Conservation (phyloP, 2,797 vertebrate species). For the Huso huso region DNA sequence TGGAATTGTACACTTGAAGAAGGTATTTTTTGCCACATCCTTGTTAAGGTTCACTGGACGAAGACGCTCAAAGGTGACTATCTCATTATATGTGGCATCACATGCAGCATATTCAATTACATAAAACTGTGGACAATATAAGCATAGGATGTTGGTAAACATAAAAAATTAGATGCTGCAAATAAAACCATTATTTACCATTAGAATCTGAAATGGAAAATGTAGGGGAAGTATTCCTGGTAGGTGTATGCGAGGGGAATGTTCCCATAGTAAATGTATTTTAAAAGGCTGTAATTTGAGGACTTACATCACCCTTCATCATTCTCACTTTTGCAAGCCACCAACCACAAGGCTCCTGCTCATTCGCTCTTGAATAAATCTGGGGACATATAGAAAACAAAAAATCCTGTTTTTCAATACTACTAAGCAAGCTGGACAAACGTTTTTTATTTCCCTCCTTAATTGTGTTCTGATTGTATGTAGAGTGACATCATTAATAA, state of each 20-base stretch:
- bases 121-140: constrained; percentile 69
- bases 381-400: constrained; percentile 34
- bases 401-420: not conserved
- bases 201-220: not conserved
- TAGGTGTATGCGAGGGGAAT: too few species aligned
- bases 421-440: constrained; percentile 2
- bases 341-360: constrained; percentile 98
- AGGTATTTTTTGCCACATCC: constrained; percentile 83
- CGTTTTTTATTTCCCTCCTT: too few species aligned
- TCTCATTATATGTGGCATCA: constrained; percentile 96
- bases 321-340: constrained; percentile 97
- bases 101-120: constrained; percentile 98
- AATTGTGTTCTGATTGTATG: too few species aligned
- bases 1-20: constrained; percentile 86
- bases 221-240: not conserved
- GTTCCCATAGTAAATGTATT: not conserved
- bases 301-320: constrained; percentile 95
- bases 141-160: too few species aligned
- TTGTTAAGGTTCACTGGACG: constrained; percentile 91
- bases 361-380: constrained; percentile 94
- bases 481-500: too few species aligned
- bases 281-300: not conserved
- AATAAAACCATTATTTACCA: too few species aligned
- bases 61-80: constrained; percentile 92
- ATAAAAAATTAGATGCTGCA: too few species aligned